Evolutionary conservation across 2,888 invertebrate species (phyloP), one percentile per base, ranked within the genome.

Genomic region (Oscheius sp.): DNA sequence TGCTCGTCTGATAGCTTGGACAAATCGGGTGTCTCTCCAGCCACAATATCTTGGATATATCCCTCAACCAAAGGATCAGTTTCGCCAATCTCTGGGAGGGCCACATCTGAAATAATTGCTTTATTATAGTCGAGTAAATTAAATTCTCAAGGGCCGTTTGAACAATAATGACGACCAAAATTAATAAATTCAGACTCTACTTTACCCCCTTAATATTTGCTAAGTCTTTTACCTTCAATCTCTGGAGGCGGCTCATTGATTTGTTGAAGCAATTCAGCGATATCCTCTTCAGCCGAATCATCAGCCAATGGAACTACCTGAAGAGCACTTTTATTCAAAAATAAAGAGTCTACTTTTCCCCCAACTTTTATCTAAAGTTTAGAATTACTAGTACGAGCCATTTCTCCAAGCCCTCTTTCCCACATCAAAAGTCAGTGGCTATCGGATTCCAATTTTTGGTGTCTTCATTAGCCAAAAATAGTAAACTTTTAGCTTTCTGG

Each of bases 41-140:
- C 71, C 23, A 77, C 65, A 20, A 77, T 72, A 2, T 70, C 70
- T 37, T 77, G 64, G n/a, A 75, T 65, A 69, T 75, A 75, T 27
- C 66, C 45, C 23, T 77, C 73, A 12, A 77, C 66, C 2, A 27
- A 12, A 5, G 68, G 68, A 48, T 68, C 68, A 15, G 72, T 66
- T 31, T 65, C 61, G 37, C 70, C 70, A n/a, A n/a, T n/a, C 46
- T 72, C 70, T 12, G 74, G 70, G 37, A 73, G 58, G 45, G 74
- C 45, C 39, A 75, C 48, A 17, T 64, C 46, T 53, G 58, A 25
- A 57, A 72, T 10, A 15, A 23, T 23, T 55, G 39, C 65, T 70
- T 25, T 71, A 39, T 39, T 58, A 25, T 42, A 12, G 15, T 37
- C 6, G 37, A 27, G 12, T 23, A 3, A 6, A 58, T 39, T 25